Percentiles rank a stretch among this genome's conserved stretches.
These are phyloP conservation scores for Oedothorax gibbosus DNA, from an alignment of 1,140 invertebrate species.

Conservation along the genomic window DNA sequence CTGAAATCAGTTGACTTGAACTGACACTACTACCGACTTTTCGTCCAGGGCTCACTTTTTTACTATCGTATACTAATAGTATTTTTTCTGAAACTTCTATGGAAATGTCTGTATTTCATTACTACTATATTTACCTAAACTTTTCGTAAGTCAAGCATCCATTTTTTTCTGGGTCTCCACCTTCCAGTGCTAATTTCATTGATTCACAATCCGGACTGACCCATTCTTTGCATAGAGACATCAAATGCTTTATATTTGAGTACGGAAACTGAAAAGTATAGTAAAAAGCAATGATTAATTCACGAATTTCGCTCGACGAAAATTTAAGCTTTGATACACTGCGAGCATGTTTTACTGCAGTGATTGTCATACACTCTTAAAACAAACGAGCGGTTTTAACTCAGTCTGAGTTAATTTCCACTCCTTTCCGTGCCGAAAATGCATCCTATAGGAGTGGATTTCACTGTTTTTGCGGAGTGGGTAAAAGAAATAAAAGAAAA, in stretches of 20 bases:
- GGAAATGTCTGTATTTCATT: not conserved
- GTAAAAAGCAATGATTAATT: too few relatives aligned
- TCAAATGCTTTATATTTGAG: slow-evolving; percentile 31
- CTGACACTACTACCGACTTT: not conserved
- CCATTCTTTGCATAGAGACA: slow-evolving; percentile 9
- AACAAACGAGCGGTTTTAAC: too few relatives aligned
- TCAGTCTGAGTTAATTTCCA: too few relatives aligned
- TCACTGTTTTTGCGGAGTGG: too few relatives aligned
- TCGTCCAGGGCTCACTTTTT: too few relatives aligned
- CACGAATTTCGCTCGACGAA: too few relatives aligned
- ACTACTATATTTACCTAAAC: slow-evolving; percentile 15
- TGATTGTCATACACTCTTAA: too few relatives aligned
- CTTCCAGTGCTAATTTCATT: slow-evolving; percentile 17
- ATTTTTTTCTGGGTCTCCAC: not conserved
- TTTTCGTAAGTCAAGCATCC: slow-evolving; percentile 29
- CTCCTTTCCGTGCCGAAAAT: too few relatives aligned
- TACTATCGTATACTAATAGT: not conserved
- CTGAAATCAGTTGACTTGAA: not conserved
- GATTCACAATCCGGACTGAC: not conserved
- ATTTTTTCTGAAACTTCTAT: not conserved
- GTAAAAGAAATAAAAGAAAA: too few relatives aligned
- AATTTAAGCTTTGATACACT: too few relatives aligned
- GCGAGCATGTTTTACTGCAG: too few relatives aligned
- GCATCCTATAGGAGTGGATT: too few relatives aligned
- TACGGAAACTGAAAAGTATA: slow-evolving; percentile 25